Base-by-base conservation (phyloP, 1,140 invertebrate genomes). In the Ceratina japonica region DNA sequence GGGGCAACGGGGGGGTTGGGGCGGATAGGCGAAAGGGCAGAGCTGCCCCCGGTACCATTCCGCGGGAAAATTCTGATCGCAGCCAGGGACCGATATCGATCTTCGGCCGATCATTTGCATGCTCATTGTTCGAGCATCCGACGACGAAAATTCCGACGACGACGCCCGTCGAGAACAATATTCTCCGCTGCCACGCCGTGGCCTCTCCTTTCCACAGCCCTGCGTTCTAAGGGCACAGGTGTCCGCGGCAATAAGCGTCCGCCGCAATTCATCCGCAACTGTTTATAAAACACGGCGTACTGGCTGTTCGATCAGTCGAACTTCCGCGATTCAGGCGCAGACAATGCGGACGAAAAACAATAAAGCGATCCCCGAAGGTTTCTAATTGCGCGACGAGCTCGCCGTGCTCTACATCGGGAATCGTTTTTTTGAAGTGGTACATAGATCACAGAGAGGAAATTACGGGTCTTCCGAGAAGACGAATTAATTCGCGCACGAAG, bases 21-120 rank as follows among this genome's bases (percentile, higher is more conserved):
- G 27, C 1, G 54, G 61, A 52, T 27, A n/a, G 62, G 27, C 80
- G 77, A 62, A 75, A 73, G 74, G 66, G 70, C 68, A 62, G 83
- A 54, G 75, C 80, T 75, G 73, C 80, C 83, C 82, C 82, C 82
- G 75, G 81, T 77, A 76, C 86, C 84, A 78, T 80, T 81, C 37
- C 80, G 79, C 86, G 73, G 90, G 88, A 90, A 92, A 92, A 92
- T 92, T 92, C 91, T 91, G 91, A 92, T 91, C 91, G 90, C 87
- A 87, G 83, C 87, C 74, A 72, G 61, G 80, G 81, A 87, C 86
- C 86, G 87, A 87, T 91, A 92, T 92, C 91, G 91, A 92, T 92
- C 91, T 92, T 92, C 90, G 89, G 87, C 91, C 91, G 91, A 92
- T 92, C 91, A 92, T 92, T 92, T 92, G 91, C 91, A 92, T 92